These are phyloP conservation scores for Alsophila aescularia DNA, from an alignment of 2,888 invertebrate species.

Conservation along the genomic window DNA sequence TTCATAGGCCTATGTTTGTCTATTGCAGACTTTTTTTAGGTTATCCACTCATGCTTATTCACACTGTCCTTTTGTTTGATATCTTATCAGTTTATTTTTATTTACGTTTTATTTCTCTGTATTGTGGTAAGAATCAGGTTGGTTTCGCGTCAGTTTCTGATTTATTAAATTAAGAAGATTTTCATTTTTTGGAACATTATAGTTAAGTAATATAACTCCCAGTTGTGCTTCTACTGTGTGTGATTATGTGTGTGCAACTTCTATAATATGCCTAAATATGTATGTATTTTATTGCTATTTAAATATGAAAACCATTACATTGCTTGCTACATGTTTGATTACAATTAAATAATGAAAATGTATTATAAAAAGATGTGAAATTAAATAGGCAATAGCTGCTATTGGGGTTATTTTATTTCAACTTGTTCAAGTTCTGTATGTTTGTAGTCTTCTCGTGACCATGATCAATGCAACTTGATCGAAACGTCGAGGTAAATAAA, in stretches of 20 bases:
- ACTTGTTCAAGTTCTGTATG: too few relatives aligned
- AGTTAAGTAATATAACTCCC: neutral
- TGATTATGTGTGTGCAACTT: neutral
- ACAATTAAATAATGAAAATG: too few relatives aligned
- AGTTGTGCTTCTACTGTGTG: neutral
- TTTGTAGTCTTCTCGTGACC: too few relatives aligned
- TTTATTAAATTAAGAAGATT: constrained; percentile 2
- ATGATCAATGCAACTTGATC: too few relatives aligned
- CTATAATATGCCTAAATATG: constrained; percentile 15
- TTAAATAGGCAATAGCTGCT: too few relatives aligned
- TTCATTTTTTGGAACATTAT: neutral
- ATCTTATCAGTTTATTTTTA: constrained; percentile 25
- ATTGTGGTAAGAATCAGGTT: constrained; percentile 26
- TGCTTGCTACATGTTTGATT: too few relatives aligned
- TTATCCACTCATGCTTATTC: constrained; percentile 31
- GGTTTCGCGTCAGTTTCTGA: constrained; percentile 17
- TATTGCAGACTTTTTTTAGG: constrained; percentile 18
- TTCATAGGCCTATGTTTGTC: neutral
- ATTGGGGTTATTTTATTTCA: too few relatives aligned
- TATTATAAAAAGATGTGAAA: too few relatives aligned
- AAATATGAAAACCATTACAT: neutral
- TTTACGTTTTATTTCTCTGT: constrained; percentile 5
- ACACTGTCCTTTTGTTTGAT: constrained; percentile 16
- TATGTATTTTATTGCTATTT: constrained; percentile 7
- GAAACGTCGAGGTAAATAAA: too few relatives aligned